Evolutionary conservation across 2,113 vertebrate species (phyloP), one percentile per base, ranked within the genome.

Genomic region (Heptranchias perlo): DNA sequence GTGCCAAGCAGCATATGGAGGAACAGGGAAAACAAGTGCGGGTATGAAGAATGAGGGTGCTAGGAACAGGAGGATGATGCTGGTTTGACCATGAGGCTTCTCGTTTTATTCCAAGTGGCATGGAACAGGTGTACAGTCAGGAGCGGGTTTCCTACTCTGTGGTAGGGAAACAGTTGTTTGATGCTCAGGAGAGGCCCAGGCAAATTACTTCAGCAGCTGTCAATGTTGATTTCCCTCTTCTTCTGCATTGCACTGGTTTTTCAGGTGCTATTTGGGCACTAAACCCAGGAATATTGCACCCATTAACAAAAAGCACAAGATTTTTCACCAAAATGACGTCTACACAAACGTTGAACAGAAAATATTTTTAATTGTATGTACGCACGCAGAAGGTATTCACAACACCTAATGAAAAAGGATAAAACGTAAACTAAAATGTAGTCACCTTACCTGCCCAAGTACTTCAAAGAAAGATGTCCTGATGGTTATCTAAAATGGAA

Each of bases 381-480:
- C 4, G 6, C 6, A n/a, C 35, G 28, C 87, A 91, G 14, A 5
- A 18, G 52, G 31, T 91, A 54, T 61, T 91, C 31, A 35, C 28
- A 91, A 35, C 52, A n/a, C 31, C 4, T 0, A 91, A 91, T 61
- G 31, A 91, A 91, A 91, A 4, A 58, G 54, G 11, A n/a, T n/a
- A 58, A 61, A 91, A 91, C 16, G 54, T 16, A 58, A 54, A 47
- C n/a, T 10, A 94, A 64, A 65, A 4, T 21, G 31, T 96, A 3
- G 14, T 61, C 96, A 94, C 96, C 98, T 98, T 98, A 99, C 99
- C 98, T 99, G 99, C 86, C 99, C 99, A 96, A 99, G 98, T 96
- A 99, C 98, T 97, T 98, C 98, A 92, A 97, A 96, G 96, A 99
- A 97, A 2, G 99, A 99, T 0, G 98, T 98, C 97, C 97, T 98